Percentiles rank a stretch among this genome's conserved stretches.
Evolutionary conservation across 2,797 vertebrate genomes (phyloP).

Genomic region (Myoxocephalus aenaeus): DNA sequence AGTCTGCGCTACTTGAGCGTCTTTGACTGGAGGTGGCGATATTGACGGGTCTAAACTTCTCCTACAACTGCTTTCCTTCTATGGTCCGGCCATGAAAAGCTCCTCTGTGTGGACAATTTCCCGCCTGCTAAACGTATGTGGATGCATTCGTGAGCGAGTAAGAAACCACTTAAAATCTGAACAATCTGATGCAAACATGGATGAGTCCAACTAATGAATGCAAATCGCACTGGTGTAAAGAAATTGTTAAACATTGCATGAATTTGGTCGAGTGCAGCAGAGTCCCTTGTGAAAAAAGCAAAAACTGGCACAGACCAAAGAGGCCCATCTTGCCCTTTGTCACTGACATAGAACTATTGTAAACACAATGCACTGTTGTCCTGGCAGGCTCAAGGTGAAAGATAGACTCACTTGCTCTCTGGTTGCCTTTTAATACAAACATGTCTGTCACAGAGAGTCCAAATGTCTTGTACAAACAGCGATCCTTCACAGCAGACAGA

Average conservation of each 20-base stretch:
- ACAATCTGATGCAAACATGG: neutral
- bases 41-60: neutral
- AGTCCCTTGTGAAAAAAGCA: constrained; percentile 9
- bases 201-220: neutral
- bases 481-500: constrained; percentile 53
- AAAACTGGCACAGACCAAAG: constrained; percentile 17
- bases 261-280: neutral
- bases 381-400: constrained; percentile 67
- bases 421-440: constrained; percentile 62
- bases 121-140: neutral
- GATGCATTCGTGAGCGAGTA: neutral
- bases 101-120: neutral
- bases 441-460: constrained; percentile 56
- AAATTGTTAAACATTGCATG: neutral
- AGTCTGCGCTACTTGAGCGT: neutral
- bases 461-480: constrained; percentile 60
- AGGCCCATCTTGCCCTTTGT: constrained; percentile 39
- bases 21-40: neutral
- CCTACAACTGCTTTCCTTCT: neutral
- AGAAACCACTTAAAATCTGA: neutral
- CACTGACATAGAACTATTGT: constrained; percentile 47
- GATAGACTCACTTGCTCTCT: constrained; percentile 43
- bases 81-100: neutral
- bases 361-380: constrained; percentile 59
- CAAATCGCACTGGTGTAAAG: neutral